phyloP scores from a whole-genome alignment of 2,888 invertebrate genomes.

The Morinoia aosen region DNA sequence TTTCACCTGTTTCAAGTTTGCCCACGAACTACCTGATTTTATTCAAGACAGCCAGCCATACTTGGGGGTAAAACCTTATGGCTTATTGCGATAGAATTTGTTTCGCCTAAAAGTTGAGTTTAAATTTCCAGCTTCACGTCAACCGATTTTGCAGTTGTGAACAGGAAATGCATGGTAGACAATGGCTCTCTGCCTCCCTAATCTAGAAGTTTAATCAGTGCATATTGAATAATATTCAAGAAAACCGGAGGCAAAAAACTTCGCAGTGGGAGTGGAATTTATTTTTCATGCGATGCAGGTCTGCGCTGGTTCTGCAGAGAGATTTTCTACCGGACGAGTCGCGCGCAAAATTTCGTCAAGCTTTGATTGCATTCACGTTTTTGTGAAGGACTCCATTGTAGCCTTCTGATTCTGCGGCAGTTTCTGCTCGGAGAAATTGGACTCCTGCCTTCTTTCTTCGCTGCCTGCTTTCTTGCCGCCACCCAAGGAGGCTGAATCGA shows the following conservation, averaged over 20 bases:
- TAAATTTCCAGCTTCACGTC: too few relatives aligned
- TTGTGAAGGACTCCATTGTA: slow-evolving; percentile 51
- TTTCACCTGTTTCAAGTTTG: too few relatives aligned
- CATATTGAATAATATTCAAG: too few relatives aligned
- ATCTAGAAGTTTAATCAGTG: too few relatives aligned
- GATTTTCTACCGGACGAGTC: not conserved
- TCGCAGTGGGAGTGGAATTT: not conserved
- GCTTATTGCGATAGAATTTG: too few relatives aligned
- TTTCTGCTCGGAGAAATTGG: not conserved
- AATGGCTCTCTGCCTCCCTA: too few relatives aligned
- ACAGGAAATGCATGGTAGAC: too few relatives aligned
- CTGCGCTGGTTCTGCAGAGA: not conserved
- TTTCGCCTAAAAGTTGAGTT: too few relatives aligned
- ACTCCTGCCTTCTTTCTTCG: not conserved
- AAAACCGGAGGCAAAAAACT: not conserved
- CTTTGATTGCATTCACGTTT: not conserved
- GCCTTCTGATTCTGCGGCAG: not conserved
- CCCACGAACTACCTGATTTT: too few relatives aligned
- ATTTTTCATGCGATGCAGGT: not conserved
- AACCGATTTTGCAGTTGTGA: too few relatives aligned
- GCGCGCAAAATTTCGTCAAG: not conserved
- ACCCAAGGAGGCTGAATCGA: not conserved
- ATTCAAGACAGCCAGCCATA: too few relatives aligned
- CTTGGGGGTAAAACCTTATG: too few relatives aligned
- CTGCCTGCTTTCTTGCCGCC: not conserved